Evolutionary conservation across 2,797 vertebrate genomes (phyloP).

Genomic region (Brachyalestes nurse): DNA sequence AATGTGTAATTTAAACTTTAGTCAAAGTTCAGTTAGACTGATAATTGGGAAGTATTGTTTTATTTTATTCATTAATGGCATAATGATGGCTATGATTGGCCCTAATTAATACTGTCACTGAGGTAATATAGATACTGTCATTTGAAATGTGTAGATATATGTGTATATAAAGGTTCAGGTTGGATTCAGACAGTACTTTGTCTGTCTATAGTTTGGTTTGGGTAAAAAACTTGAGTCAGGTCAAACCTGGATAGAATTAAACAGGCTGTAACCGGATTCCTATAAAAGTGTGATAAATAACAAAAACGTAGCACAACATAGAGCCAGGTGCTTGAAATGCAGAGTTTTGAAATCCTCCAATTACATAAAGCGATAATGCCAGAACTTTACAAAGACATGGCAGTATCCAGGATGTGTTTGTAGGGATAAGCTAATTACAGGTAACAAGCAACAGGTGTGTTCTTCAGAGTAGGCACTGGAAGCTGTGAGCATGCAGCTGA

Average conservation of each 20-base stretch:
- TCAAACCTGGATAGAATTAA: background rate
- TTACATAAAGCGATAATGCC: background rate
- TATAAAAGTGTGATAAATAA: background rate
- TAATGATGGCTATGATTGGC: background rate
- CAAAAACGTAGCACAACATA: background rate
- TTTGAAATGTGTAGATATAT: background rate
- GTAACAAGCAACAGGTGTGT: conserved; percentile 1
- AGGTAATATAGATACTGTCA: background rate
- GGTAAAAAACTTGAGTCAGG: background rate
- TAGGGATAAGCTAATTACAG: background rate
- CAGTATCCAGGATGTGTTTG: background rate
- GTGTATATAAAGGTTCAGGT: too few relatives aligned
- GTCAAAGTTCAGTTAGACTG: too few relatives aligned
- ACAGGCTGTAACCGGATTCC: background rate
- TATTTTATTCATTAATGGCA: background rate
- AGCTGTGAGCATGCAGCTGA: background rate
- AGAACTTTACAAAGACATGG: background rate
- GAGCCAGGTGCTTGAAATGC: background rate
- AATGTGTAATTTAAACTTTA: too few relatives aligned
- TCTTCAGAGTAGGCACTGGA: background rate
- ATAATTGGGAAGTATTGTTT: background rate
- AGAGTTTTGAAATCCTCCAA: background rate
- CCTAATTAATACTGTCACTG: background rate
- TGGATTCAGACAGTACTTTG: background rate
- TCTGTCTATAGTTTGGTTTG: background rate